phyloP scores from a whole-genome alignment of 2,113 vertebrate genomes.

The Dasyurus viverrinus region DNA sequence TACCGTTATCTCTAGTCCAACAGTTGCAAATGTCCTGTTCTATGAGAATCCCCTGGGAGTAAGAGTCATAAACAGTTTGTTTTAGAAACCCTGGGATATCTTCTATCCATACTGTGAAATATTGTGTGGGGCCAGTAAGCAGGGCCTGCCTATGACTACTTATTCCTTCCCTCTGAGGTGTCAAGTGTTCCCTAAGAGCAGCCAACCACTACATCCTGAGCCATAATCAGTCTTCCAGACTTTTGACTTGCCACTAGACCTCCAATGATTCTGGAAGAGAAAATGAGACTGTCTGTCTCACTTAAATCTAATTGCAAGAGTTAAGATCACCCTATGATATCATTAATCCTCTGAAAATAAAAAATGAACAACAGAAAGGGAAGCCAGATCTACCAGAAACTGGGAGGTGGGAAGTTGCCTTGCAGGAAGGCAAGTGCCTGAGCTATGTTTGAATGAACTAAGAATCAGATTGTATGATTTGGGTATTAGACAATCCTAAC shows the following conservation, averaged over 20 bases:
- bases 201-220: background rate
- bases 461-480: background rate
- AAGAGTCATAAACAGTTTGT: background rate
- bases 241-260: no score
- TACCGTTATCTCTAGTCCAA: background rate
- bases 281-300: no score
- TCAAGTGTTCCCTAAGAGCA: background rate
- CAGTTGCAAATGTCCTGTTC: background rate
- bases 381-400: background rate
- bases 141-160: background rate
- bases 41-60: background rate
- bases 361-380: no score
- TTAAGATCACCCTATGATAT: no score
- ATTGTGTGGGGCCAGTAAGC: background rate
- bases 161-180: background rate
- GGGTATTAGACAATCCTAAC: background rate
- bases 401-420: rapidly evolving
- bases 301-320: no score
- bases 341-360: no score
- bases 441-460: background rate
- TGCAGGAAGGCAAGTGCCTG: background rate
- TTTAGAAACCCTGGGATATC: background rate
- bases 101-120: background rate
- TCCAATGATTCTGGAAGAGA: no score
- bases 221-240: no score